Evolutionary conservation across 2,113 vertebrate genomes (phyloP), one percentile per base, ranked within the genome.

Genomic region (Sialia sialis): DNA sequence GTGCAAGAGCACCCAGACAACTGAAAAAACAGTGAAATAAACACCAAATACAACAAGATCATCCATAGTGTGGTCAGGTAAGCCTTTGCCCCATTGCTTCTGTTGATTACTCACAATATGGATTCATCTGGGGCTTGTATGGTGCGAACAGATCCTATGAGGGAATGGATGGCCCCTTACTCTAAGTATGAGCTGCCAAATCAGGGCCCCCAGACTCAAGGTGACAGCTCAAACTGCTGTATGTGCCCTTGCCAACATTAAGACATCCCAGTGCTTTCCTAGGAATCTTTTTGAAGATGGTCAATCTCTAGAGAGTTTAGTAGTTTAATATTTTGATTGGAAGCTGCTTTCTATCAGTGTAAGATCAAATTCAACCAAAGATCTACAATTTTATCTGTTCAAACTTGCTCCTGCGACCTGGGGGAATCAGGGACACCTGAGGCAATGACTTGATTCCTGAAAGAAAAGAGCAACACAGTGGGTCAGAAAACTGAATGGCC

Each of bases 61-160:
- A 55, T 38, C 36, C 13, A 4, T 0, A 16, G 14, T 2, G 2
- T 0, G 1, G 10, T 26, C 43, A 82, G 32, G 13, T 0, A 0
- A 58, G 54, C 14, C 51, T 36, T 68, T 32, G 6, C 6, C 9
- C 13, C 5, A 4, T 30, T 69, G 30, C 10, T 75, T 55, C 46
- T 60, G 25, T 8, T 44, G 41, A 17, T 74, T 52, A 44, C 9
- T 87, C 51, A 44, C 34, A 32, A 13, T 25, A 32, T 2, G 1
- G 41, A 74, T 69, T 66, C 38, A 73, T 22, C 16, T 20, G 54
- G 27, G 13, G 38, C 14, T 77, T 36, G 9, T 25, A 16, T 9
- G 23, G 23, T 58, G 21, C 58, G 46, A 83, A 54, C 0, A 76
- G 67, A 76, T 30, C n/a, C 30, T 16, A 11, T 6, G 10, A 69